phyloP scores from a whole-genome alignment of 2,888 invertebrate species.

The Drosophila recens region DNA sequence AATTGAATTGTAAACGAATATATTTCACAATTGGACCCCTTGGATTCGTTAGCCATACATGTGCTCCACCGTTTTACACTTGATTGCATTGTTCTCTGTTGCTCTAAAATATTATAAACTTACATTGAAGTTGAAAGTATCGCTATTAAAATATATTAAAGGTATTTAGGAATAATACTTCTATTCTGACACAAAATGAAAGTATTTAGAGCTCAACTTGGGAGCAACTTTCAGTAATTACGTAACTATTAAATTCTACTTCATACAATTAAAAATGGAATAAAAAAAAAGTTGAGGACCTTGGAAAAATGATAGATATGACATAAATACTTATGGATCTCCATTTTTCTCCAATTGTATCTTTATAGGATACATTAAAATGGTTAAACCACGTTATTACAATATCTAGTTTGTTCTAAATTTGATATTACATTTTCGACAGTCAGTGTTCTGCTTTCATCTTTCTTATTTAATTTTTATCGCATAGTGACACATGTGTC shows the following conservation, averaged over 20 bases:
- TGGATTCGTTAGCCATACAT: conserved; percentile 25
- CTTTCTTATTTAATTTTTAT: neutral
- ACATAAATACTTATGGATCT: too few species aligned
- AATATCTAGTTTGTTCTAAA: too few species aligned
- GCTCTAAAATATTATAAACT: neutral
- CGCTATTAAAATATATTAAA: neutral
- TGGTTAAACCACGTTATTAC: too few species aligned
- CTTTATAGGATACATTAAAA: too few species aligned
- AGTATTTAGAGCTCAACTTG: too few species aligned
- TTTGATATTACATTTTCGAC: neutral
- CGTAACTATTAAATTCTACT: too few species aligned
- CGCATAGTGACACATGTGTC: conserved; percentile 6
- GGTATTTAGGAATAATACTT: neutral
- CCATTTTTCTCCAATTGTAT: too few species aligned
- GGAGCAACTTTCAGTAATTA: too few species aligned
- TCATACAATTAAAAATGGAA: too few species aligned
- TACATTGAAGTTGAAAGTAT: neutral
- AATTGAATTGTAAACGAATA: conserved; percentile 69
- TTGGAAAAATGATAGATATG: too few species aligned
- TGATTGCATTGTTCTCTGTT: conserved; percentile 3
- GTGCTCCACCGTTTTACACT: conserved; percentile 8
- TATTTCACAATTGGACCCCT: conserved; percentile 40
- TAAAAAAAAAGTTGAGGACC: too few species aligned
- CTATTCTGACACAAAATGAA: too few species aligned
- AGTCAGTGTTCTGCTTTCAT: neutral